Evolutionary conservation across 2,797 vertebrate species (phyloP), one percentile per base, ranked within the genome.

Genomic region (Artibeus jamaicensis): DNA sequence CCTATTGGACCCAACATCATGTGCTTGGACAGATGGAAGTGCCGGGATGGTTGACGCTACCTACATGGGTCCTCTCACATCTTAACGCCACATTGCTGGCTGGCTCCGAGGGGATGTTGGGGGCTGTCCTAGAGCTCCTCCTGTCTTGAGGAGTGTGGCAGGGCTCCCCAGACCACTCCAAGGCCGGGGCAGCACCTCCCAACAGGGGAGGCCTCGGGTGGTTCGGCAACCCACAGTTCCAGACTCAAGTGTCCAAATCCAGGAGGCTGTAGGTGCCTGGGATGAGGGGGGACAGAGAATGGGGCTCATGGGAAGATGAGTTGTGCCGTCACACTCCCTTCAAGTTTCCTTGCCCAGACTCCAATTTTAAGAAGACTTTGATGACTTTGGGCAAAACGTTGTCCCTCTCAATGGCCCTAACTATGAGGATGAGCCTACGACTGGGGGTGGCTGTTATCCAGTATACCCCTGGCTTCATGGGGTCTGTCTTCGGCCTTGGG

Each of bases 171-270:
- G 4, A 21, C 29, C 34, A 9, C 7, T 2, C 9, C 42, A 37
- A 53, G 67, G 22, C 48, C 21, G 9, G 65, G 6, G 24, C 34
- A 81, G 48, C 9, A 5, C 1, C 32, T 32, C 86, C 81, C 29
- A 5, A 22, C 5, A 2, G 2, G 3, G 3, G 46, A 67, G 16
- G 37, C 37, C 21, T 19, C 2, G 0, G 29, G 11, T 70, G 1
- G 19, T 18, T 76, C 50, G 59, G 53, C 46, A 29, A 1, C 44
- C 24, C 67, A 62, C 22, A 92, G 37, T 32, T 9, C 46, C 3
- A 2, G 37, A 22, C 5, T 65, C n/a, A 1, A 19, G 42, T 4
- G 14, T 34, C 68, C 39, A 44, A 12, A 5, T 0, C 3, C 9
- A 29, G 50, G 57, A 46, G 44, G 46, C 21, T 39, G 2, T 19